phyloP scores from a whole-genome alignment of 2,113 vertebrate species.

The Labeo rohita region DNA sequence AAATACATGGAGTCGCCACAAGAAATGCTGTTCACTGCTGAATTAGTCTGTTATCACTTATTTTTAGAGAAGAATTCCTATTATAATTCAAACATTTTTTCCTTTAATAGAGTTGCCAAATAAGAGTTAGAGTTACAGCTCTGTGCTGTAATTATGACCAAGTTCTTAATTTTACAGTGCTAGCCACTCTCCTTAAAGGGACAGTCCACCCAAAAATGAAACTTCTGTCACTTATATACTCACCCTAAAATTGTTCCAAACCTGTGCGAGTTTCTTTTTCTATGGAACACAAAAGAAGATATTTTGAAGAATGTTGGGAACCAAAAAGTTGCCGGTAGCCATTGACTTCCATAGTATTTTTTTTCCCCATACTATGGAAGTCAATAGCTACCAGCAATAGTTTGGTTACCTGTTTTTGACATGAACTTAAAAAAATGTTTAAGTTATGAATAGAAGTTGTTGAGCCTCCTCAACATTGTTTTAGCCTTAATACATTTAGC shows the following conservation, averaged over 20 bases:
- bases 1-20: conserved; percentile 48
- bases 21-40: conserved; percentile 13
- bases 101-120: not conserved
- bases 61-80: not conserved
- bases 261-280: not conserved
- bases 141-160: not conserved
- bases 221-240: too few species aligned
- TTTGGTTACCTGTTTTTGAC: not conserved
- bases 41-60: conserved; percentile 27
- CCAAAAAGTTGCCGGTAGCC: not conserved
- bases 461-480: not conserved
- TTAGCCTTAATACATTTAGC: not conserved
- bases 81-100: not conserved
- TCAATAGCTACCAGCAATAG: not conserved
- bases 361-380: not conserved
- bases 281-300: not conserved
- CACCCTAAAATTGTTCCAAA: too few species aligned
- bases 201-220: not conserved
- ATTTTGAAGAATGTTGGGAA: not conserved
- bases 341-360: not conserved
- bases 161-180: not conserved
- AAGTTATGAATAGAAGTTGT: not conserved
- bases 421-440: too few species aligned
- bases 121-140: not conserved
- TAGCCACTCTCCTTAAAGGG: conserved; percentile 26